Evolutionary conservation across 2,888 invertebrate species (phyloP).

Genomic region (Argyra leucocephala): DNA sequence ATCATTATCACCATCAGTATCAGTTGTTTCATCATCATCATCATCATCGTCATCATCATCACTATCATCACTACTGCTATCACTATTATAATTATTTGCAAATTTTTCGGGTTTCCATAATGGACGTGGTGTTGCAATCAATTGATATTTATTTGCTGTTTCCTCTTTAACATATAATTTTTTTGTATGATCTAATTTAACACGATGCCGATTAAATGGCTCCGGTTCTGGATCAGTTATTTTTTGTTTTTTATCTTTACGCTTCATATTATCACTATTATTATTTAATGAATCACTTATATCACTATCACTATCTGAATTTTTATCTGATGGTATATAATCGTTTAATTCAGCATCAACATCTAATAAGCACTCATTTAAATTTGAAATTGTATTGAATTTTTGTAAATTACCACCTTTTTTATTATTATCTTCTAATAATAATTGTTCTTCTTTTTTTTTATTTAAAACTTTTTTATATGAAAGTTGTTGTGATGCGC

Average conservation of each 20-base stretch:
- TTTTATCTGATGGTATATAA: constrained; percentile 34
- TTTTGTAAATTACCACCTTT: constrained; percentile 41
- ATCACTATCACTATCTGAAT: constrained; percentile 32
- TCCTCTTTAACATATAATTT: constrained; percentile 48
- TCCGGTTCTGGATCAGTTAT: constrained; percentile 37
- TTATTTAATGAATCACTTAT: constrained; percentile 36
- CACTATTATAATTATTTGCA: constrained; percentile 44
- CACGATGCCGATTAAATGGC: constrained; percentile 42
- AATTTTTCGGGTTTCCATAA: constrained; percentile 48
- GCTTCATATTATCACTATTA: constrained; percentile 39
- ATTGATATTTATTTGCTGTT: constrained; percentile 47
- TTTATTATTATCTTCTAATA: constrained; percentile 25
- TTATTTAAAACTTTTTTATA: constrained; percentile 7
- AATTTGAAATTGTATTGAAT: constrained; percentile 44
- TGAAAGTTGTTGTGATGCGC: constrained; percentile 14
- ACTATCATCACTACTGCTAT: constrained; percentile 31
- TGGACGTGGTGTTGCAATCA: constrained; percentile 55
- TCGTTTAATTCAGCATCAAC: constrained; percentile 43
- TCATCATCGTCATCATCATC: constrained; percentile 40
- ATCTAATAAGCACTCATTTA: constrained; percentile 44
- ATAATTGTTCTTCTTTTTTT: constrained; percentile 19
- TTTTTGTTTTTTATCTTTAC: constrained; percentile 37
- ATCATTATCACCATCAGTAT: constrained; percentile 42
- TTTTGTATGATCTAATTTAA: constrained; percentile 40
- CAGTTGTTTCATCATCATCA: constrained; percentile 41